Evolutionary conservation across 2,888 invertebrate genomes (phyloP), one percentile per base, ranked within the genome.

Genomic region (Glyphotaelius pellucidus): DNA sequence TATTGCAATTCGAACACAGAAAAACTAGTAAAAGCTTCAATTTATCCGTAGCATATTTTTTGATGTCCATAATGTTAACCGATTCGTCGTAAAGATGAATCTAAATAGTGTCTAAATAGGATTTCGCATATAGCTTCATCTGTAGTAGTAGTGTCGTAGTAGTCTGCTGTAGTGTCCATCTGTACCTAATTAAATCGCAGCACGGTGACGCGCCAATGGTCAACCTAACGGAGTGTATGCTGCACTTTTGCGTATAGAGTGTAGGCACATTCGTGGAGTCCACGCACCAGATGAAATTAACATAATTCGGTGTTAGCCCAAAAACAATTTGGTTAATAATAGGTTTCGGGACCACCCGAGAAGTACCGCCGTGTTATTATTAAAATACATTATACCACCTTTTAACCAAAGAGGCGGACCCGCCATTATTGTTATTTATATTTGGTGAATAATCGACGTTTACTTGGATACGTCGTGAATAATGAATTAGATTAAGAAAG

Each of bases 311-410:
- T 67, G 67, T 67, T 67, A 67, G n/a, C 67, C 67, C 67, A 67
- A 67, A 67, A 67, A 67, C 67, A 67, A 67, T 67, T 67, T 67
- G 67, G 67, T 67, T 67, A 67, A 67, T 67, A 67, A 67, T 67
- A 67, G 83, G 83, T 83, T 83, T 38, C 32, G 35, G 35, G 83
- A 83, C 83, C 83, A 83, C 83, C 83, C 35, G 83, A 83, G 83
- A 83, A 32, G 83, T 38, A 25, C 25, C 83, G 83, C 83, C 83
- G 35, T 83, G 83, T 83, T 83, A 83, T 83, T 83, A 83, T 25
- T 67, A 67, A 83, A 83, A 83, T 67, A 67, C 67, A 25, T 83
- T 83, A 83, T 25, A 83, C 83, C 83, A 38, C 83, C 83, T 83
- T 35, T 83, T 83, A 83, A 83, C 83, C 25, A 9, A 83, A 35